These are phyloP conservation scores for Cecidostiba fungosa DNA, from an alignment of 2,888 invertebrate species.

Conservation along the genomic window DNA sequence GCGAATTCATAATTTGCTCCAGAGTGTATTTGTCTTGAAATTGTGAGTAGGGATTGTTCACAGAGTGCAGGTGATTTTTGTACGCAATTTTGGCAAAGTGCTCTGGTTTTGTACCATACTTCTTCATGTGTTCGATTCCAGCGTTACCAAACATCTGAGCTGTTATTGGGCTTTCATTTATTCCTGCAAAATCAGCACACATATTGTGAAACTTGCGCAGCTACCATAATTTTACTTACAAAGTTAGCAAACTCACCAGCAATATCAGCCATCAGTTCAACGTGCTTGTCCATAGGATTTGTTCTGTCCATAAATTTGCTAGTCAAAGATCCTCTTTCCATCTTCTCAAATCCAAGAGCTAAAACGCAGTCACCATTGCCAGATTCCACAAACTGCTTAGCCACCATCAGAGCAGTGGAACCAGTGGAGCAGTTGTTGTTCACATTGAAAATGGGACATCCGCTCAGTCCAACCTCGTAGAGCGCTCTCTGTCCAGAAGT, in stretches of 20 bases:
- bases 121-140: conserved; percentile 96
- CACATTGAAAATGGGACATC: conserved; percentile 98
- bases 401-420: conserved; percentile 94
- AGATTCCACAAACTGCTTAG: conserved; percentile 95
- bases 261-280: conserved; percentile 91
- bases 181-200: conserved; percentile 69
- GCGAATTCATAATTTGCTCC: conserved; percentile 94
- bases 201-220: neutral
- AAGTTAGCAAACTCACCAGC: conserved; percentile 81
- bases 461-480: conserved; percentile 97
- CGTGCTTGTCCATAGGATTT: conserved; percentile 94
- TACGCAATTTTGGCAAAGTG: conserved; percentile 99
- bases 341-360: conserved; percentile 98
- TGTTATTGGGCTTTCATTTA: conserved; percentile 92
- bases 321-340: conserved; percentile 95
- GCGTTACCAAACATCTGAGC: conserved; percentile 99
- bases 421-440: conserved; percentile 99
- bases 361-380: conserved; percentile 93
- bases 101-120: conserved; percentile 94
- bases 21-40: conserved; percentile 95
- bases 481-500: conserved; percentile 97
- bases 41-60: conserved; percentile 98
- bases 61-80: conserved; percentile 98
- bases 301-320: conserved; percentile 90
- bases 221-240: neutral